Conservation (phyloP, 2,888 invertebrate genomes). For the Hesperia comma region DNA sequence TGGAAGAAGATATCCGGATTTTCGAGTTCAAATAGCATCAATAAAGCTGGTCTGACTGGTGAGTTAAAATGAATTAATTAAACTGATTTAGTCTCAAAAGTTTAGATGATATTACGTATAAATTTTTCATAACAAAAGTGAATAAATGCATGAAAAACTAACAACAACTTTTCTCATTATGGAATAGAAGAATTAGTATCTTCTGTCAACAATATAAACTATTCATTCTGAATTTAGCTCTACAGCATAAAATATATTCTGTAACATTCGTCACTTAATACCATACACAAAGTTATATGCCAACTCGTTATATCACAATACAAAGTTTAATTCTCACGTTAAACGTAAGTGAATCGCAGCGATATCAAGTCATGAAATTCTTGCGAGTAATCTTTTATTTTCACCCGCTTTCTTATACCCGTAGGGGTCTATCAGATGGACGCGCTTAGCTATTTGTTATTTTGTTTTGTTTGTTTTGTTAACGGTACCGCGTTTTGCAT, state of each 20-base stretch:
- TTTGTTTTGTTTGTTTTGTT: conserved; percentile 79
- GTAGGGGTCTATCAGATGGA: conserved; percentile 78
- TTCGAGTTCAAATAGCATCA: conserved; percentile 87
- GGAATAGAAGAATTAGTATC: conserved; percentile 9
- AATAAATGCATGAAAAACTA: conserved; percentile 32
- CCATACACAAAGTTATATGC: conserved; percentile 55
- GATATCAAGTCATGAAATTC: conserved; percentile 72
- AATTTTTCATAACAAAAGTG: background rate
- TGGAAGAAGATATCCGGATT: conserved; percentile 92
- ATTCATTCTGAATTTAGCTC: conserved; percentile 70
- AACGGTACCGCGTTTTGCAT: conserved; percentile 84
- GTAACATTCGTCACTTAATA: conserved; percentile 54
- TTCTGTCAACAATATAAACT: conserved; percentile 7
- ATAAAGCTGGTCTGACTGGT: conserved; percentile 87
- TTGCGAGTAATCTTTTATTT: conserved; percentile 68
- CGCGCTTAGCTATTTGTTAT: conserved; percentile 76
- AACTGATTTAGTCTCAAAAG: too few species aligned
- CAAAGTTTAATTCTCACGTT: conserved; percentile 65
- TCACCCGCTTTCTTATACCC: conserved; percentile 77
- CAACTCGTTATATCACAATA: conserved; percentile 55
- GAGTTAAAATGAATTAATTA: conserved; percentile 59
- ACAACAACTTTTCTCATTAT: conserved; percentile 12
- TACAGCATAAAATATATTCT: conserved; percentile 42
- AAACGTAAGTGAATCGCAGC: conserved; percentile 68
- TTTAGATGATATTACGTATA: background rate